These are phyloP conservation scores for Crypturellus undulatus DNA, from an alignment of 2,113 vertebrate species.

Conservation along the genomic window DNA sequence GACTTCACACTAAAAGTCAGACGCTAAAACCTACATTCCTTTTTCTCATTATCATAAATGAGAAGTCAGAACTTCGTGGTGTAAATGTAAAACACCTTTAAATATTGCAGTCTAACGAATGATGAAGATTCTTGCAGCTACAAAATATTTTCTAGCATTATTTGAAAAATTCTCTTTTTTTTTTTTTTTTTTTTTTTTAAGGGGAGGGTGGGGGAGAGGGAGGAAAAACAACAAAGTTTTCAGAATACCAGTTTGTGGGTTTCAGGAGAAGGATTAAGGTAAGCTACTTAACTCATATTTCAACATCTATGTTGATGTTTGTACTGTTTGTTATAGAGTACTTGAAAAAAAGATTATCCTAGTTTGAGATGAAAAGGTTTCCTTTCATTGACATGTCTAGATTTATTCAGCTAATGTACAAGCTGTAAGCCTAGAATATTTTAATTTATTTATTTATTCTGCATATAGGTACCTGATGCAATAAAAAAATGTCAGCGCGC, in stretches of 20 bases:
- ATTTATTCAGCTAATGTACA: neutral
- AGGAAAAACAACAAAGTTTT: neutral
- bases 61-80: neutral
- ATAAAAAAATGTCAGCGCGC: constrained; percentile 96
- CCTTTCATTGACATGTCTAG: neutral
- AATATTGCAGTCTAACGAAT: neutral
- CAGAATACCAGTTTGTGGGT: neutral
- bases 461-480: constrained; percentile 92
- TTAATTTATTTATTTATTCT: neutral
- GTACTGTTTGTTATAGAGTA: too few species aligned
- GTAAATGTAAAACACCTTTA: neutral
- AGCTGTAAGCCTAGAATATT: neutral
- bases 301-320: neutral
- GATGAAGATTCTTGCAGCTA: neutral
- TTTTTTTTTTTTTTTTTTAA: too few species aligned
- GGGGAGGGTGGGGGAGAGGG: too few species aligned
- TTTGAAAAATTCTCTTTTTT: neutral
- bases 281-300: neutral
- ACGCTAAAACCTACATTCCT: neutral
- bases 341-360: neutral
- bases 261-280: neutral
- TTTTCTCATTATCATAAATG: neutral
- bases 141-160: neutral
- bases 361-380: neutral
- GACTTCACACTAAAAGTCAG: neutral